Percentiles rank a stretch among this genome's conserved stretches.
phyloP scores from a whole-genome alignment of 2,113 vertebrate genomes.

The Indicator maculatus region DNA sequence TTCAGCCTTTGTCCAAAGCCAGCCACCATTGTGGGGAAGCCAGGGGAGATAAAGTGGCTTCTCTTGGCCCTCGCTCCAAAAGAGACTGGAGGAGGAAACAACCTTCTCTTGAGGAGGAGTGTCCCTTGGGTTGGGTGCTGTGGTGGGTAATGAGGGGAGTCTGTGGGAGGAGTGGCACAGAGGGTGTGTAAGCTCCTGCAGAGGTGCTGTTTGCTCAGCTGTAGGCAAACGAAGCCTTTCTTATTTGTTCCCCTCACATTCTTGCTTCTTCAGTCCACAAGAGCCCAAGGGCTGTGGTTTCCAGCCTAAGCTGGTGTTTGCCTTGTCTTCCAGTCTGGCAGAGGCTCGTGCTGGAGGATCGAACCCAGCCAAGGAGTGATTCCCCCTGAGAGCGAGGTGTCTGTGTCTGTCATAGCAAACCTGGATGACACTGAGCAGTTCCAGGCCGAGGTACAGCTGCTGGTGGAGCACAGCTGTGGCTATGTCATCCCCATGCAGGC shows the following conservation, averaged over 20 bases:
- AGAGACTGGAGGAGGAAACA: neutral
- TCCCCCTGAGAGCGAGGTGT: constrained; percentile 65
- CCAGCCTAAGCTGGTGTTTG: neutral
- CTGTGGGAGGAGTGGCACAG: neutral
- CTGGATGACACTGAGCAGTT: constrained; percentile 79
- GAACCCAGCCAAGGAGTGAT: constrained; percentile 81
- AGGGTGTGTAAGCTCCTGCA: neutral
- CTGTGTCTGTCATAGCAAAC: constrained; percentile 79
- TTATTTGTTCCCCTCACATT: neutral
- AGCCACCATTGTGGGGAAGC: fast-evolving
- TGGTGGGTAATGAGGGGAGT: neutral
- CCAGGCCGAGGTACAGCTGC: constrained; percentile 78
- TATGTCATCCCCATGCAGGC: constrained; percentile 75
- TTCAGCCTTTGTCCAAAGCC: neutral
- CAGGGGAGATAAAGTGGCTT: neutral
- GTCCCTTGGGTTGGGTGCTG: neutral
- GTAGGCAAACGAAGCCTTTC: neutral
- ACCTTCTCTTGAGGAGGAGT: neutral
- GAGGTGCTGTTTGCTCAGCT: neutral
- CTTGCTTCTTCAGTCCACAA: neutral
- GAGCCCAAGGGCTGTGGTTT: neutral
- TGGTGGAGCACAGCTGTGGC: constrained; percentile 72
- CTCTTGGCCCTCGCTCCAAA: neutral
- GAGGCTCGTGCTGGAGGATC: constrained; percentile 76
- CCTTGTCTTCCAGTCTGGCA: constrained; percentile 69